Evolutionary conservation across 2,797 vertebrate species (phyloP).

Genomic region (Takifugu ocellatus): DNA sequence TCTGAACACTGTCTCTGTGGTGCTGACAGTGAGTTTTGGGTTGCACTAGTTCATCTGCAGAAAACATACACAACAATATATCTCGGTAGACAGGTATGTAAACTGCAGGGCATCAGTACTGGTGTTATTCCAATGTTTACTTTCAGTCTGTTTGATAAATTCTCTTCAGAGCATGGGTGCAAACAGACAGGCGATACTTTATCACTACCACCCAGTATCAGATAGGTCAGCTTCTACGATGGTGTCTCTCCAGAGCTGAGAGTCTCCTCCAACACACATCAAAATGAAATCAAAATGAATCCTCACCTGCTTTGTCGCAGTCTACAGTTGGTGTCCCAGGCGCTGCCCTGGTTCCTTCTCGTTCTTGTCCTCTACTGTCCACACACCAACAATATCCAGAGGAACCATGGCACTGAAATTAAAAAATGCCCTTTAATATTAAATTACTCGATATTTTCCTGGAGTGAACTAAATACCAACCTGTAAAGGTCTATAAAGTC

Average conservation of each 20-base stretch:
- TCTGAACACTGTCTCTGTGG: constrained; percentile 58
- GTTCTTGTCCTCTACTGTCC: constrained; percentile 73
- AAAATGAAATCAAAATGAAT: too few relatives aligned
- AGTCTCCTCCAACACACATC: too few relatives aligned
- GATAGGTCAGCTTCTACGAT: too few relatives aligned
- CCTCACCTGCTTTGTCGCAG: constrained; percentile 1
- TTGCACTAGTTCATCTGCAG: constrained; percentile 31
- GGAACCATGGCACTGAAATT: constrained; percentile 6
- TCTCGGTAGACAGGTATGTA: background rate
- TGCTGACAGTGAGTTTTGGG: constrained; percentile 67
- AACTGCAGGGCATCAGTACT: background rate
- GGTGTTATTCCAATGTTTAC: background rate
- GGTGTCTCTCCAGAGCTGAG: too few relatives aligned
- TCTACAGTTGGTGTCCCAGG: constrained; percentile 20
- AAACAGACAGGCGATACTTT: too few relatives aligned
- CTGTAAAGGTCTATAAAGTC: background rate
- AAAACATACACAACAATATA: background rate
- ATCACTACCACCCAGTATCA: too few relatives aligned
- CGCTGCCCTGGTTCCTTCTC: constrained; percentile 53
- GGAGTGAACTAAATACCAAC: background rate
- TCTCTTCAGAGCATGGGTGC: too few relatives aligned
- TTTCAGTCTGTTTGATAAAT: too few relatives aligned
- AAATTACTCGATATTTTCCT: background rate
- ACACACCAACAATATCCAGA: constrained; percentile 88
- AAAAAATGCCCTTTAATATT: background rate